Evolutionary conservation across 2,888 invertebrate species (phyloP), one percentile per base, ranked within the genome.

Genomic region (Thysanoteuthis rhombus): DNA sequence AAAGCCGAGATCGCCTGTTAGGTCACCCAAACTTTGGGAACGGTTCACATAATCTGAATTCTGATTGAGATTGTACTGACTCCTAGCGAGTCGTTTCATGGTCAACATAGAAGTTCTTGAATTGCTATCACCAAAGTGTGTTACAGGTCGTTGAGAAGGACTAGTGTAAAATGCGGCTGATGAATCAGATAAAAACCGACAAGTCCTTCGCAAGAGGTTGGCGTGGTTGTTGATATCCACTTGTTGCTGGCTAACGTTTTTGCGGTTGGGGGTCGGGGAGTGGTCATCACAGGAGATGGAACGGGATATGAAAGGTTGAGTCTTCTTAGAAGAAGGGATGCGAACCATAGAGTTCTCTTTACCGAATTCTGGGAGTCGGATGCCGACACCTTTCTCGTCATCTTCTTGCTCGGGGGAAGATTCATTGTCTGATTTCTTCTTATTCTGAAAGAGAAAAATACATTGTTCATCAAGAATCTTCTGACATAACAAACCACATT

Each of bases 1-100:
- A 45, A 92, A 45, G 5, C 92, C 45, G 19, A 45, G 42, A 40
- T 92, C 92, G 45, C 92, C 45, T 19, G 92, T 40, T 45, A 93
- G 58, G 38, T 93, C 93, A 19, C 93, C 93, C 32, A 93, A 39
- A 93, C 93, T 93, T 47, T 93, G 93, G 36, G 93, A 93, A 10
- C 93, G 93, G 39, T 58, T 58, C 39, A 39, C 58, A 58, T 93
- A 58, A 58, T 47, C 58, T 8, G 47, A 47, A 93, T 93, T 93
- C n/a, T 93, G 52, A 39, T n/a, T 47, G 47, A 93, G 47, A 39
- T 93, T 93, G 42, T 58, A 39, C 10, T 93, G 93, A 52, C 93
- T 93, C 47, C 47, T 52, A 28, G 58, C 39, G 58, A 93, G 93
- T 25, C 93, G 39, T 93, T 93, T 93, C 6, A 58, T 93, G 5